Evolutionary conservation across 2,797 vertebrate genomes (phyloP).

Genomic region (Margarornis squamiger): DNA sequence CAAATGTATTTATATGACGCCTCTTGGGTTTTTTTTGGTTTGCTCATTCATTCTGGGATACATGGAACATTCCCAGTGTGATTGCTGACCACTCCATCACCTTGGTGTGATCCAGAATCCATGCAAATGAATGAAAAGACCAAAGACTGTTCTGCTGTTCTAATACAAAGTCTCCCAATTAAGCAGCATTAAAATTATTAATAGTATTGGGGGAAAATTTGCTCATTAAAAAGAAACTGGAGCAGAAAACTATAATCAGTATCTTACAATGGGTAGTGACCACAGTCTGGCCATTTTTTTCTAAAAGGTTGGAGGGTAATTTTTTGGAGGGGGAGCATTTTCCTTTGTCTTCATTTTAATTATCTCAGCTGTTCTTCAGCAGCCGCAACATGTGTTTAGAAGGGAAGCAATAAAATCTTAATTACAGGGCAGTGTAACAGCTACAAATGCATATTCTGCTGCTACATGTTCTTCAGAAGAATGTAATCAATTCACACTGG

Average conservation of each 20-base stretch:
- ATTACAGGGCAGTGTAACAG: slow-evolving; percentile 53
- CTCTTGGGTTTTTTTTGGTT: not conserved
- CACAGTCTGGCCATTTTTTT: not conserved
- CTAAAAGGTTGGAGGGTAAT: not conserved
- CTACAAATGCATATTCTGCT: slow-evolving; percentile 48
- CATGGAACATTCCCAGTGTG: accelerated
- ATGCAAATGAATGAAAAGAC: not conserved
- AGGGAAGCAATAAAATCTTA: slow-evolving; percentile 50
- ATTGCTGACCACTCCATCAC: not conserved
- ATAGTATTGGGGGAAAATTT: not conserved
- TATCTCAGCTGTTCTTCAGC: slow-evolving; percentile 40
- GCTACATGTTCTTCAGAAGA: slow-evolving; percentile 41
- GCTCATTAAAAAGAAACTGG: not conserved
- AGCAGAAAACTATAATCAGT: not conserved
- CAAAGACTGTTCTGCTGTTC: not conserved
- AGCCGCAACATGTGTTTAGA: not conserved
- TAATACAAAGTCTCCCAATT: not conserved
- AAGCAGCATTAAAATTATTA: not conserved
- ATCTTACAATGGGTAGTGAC: not conserved
- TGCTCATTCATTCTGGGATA: not conserved
- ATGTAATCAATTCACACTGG: slow-evolving; percentile 60
- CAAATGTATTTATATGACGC: not conserved
- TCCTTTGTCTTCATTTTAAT: slow-evolving; percentile 11
- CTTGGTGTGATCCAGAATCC: not conserved
- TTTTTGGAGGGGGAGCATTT: not conserved